Conservation (phyloP, 2,113 vertebrate species). For the Rhynchopsitta pachyrhyncha region DNA sequence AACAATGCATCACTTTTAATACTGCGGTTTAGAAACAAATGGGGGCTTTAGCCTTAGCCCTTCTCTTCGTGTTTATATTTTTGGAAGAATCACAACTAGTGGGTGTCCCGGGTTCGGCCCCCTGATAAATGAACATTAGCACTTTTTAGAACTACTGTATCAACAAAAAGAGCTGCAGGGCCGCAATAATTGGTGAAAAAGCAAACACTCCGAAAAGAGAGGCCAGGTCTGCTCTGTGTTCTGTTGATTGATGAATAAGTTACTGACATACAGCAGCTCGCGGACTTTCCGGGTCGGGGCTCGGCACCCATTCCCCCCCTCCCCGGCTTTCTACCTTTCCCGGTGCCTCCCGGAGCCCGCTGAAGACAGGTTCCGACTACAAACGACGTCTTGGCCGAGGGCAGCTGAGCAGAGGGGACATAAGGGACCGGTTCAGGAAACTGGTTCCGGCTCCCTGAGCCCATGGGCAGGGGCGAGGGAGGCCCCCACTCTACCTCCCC, state of each 20-base stretch:
- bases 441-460: neutral
- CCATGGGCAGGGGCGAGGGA: neutral
- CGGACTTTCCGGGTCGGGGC: constrained; percentile 60
- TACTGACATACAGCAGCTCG: constrained; percentile 65
- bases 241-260: constrained; percentile 80
- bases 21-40: constrained; percentile 90
- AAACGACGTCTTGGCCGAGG: neutral
- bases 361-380: neutral
- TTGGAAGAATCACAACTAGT: constrained; percentile 89
- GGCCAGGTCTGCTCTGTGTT: constrained; percentile 82
- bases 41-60: constrained; percentile 86
- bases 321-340: neutral
- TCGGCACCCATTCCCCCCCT: neutral
- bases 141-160: constrained; percentile 90
- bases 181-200: constrained; percentile 92
- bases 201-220: constrained; percentile 86
- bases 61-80: constrained; percentile 93
- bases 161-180: constrained; percentile 85
- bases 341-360: neutral
- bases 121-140: constrained; percentile 96
- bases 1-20: constrained; percentile 87
- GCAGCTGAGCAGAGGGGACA: neutral
- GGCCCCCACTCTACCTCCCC: no score
- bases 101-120: constrained; percentile 78
- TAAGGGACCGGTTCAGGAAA: neutral